Conservation (phyloP, 92 coral and sea anemone species). For the Porites divaricata region DNA sequence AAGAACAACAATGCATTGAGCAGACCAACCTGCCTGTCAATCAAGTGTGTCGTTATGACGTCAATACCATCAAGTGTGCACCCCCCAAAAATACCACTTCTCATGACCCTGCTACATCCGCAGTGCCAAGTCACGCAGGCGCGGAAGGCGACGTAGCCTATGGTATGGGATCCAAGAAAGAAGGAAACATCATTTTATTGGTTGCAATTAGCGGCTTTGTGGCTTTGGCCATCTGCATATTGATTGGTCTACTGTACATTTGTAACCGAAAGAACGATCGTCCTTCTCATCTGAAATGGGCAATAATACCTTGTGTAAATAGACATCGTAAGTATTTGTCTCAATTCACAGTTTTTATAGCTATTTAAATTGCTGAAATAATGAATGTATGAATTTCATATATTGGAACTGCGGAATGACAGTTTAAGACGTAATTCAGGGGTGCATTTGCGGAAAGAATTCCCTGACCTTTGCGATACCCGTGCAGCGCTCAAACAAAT, state of each 20-base stretch:
- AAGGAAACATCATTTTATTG: not conserved
- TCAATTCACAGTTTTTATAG: not conserved
- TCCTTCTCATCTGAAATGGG: not conserved
- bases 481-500: no score
- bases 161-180: not conserved
- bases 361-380: not conserved
- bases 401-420: no score
- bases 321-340: constrained; percentile 3
- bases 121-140: not conserved
- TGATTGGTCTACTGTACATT: not conserved
- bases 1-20: constrained; percentile 30
- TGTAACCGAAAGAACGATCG: not conserved
- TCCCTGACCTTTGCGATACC: no score
- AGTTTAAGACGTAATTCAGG: no score
- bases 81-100: not conserved
- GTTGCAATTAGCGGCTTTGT: not conserved
- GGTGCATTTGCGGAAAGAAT: no score
- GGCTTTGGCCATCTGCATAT: constrained; percentile 6
- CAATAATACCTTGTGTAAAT: no score
- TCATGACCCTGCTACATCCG: not conserved
- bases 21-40: constrained; percentile 28
- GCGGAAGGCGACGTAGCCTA: not conserved
- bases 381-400: no score
- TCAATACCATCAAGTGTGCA: constrained; percentile 30
- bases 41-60: constrained; percentile 38